These are phyloP conservation scores for Lepidocyrtoides sp. DNA, from an alignment of 2,888 invertebrate species.

Conservation along the genomic window DNA sequence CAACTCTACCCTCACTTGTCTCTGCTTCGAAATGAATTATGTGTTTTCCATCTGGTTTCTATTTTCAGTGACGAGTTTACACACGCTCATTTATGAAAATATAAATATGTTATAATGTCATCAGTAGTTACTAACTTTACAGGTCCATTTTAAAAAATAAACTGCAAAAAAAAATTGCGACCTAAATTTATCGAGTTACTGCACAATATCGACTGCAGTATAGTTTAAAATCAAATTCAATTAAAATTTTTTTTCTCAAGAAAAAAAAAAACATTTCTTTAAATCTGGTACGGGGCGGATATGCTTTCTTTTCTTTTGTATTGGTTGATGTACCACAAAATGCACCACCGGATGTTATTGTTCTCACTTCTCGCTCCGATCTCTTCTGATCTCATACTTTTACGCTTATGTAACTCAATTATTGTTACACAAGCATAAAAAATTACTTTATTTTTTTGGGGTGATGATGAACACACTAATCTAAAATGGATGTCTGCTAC, in stretches of 20 bases:
- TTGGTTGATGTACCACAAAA: not conserved
- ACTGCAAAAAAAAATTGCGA: too few species aligned
- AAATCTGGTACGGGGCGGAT: conserved; percentile 1
- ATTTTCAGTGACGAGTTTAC: conserved; percentile 50
- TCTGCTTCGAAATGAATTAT: conserved; percentile 37
- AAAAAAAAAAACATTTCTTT: not conserved
- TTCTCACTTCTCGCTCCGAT: not conserved
- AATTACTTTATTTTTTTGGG: too few species aligned
- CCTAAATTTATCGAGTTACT: not conserved
- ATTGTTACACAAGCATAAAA: too few species aligned
- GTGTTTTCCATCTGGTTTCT: conserved; percentile 46
- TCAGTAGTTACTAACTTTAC: too few species aligned
- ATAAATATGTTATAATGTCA: too few species aligned
- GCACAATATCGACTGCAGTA: too few species aligned
- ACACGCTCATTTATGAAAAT: conserved; percentile 43
- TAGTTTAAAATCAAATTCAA: too few species aligned
- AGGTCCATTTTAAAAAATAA: too few species aligned
- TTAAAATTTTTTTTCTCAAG: not conserved
- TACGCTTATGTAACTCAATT: too few species aligned
- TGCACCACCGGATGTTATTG: conserved; percentile 16
- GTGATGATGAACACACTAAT: too few species aligned
- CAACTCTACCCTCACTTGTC: not conserved
- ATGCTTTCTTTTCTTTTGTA: not conserved
- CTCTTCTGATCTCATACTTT: too few species aligned
- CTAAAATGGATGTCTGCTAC: not conserved